phyloP scores from a whole-genome alignment of 2,797 vertebrate species.

The Chelon labrosus region DNA sequence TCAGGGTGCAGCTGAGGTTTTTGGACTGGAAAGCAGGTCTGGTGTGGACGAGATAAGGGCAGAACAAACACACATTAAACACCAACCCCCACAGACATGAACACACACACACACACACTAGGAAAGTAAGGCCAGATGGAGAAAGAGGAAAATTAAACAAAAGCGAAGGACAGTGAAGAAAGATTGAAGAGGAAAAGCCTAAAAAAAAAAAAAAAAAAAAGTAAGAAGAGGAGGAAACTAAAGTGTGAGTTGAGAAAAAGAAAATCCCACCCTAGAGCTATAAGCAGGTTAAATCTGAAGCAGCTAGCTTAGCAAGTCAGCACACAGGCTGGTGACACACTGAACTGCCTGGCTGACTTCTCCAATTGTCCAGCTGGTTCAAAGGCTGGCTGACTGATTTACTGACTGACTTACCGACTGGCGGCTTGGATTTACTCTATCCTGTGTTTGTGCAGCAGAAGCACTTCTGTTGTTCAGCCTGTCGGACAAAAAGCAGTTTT shows the following conservation, averaged over 20 bases:
- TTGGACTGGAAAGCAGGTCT: conserved; percentile 80
- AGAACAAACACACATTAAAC: conserved; percentile 80
- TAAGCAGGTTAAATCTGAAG: conserved; percentile 75
- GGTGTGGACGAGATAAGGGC: conserved; percentile 82
- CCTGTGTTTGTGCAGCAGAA: conserved; percentile 79
- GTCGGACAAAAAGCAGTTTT: conserved; percentile 70
- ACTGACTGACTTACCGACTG: conserved; percentile 63
- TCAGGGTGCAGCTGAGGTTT: conserved; percentile 75
- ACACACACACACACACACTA: conserved; percentile 45
- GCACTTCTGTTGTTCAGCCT: conserved; percentile 82
- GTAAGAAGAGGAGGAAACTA: conserved; percentile 37
- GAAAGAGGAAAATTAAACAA: conserved; percentile 44
- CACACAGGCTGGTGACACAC: conserved; percentile 70
- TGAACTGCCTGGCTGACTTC: conserved; percentile 69
- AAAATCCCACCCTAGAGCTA: conserved; percentile 49
- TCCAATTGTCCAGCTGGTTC: conserved; percentile 74
- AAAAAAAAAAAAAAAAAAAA: background rate
- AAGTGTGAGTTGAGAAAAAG: conserved; percentile 35
- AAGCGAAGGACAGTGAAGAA: conserved; percentile 12
- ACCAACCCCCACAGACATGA: conserved; percentile 66
- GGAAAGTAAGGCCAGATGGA: conserved; percentile 63
- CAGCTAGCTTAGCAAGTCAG: conserved; percentile 76
- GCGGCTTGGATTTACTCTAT: conserved; percentile 74
- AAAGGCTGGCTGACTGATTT: conserved; percentile 72
- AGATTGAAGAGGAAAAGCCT: background rate